Evolutionary conservation across 2,888 invertebrate genomes (phyloP), one percentile per base, ranked within the genome.

Genomic region (Drosophila dives): DNA sequence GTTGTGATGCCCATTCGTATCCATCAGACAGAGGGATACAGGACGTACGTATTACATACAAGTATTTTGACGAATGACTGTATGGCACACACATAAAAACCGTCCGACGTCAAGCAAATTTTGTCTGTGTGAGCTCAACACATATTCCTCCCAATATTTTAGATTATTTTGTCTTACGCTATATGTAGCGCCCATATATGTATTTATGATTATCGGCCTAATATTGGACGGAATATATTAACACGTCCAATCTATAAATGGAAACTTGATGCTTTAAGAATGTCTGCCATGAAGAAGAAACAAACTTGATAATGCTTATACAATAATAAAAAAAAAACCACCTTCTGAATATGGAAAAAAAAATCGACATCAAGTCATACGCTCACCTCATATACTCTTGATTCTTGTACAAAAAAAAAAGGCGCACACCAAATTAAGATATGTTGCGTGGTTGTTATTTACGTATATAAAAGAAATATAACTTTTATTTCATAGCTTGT

Each of bases 231-330:
- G 54, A 51, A 50, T 61, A 54, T 66, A 58, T 61, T 48, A 53
- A 62, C 62, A 71, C 33, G 34, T 67, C 36, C 49, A 55, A 40
- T 26, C 78, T 54, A 58, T 64, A 72, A 60, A 78, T 64, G 80
- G 80, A 59, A 81, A 77, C 81, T 66, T 49, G 71, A 66, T 45
- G 33, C 29, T 62, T 32, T 32, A 69, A 76, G 53, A 77, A 73
- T 64, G 67, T 79, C 64, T 66, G 76, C 62, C 56, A 63, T 49
- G 51, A 34, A 20, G 51, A 34, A 20, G 6, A 51, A 26, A 50
- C 36, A 50, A 73, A 45, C 49, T 49, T 32, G 8, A 54, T n/a
- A n/a, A 50, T 34, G 42, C 34, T 20, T 12, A 33, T 45, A 20
- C 29, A 45, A 45, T 23, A 45, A 29, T 11, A 17, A 20, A 32